These are phyloP conservation scores for Cydia splendana DNA, from an alignment of 1,140 invertebrate species.

Conservation along the genomic window DNA sequence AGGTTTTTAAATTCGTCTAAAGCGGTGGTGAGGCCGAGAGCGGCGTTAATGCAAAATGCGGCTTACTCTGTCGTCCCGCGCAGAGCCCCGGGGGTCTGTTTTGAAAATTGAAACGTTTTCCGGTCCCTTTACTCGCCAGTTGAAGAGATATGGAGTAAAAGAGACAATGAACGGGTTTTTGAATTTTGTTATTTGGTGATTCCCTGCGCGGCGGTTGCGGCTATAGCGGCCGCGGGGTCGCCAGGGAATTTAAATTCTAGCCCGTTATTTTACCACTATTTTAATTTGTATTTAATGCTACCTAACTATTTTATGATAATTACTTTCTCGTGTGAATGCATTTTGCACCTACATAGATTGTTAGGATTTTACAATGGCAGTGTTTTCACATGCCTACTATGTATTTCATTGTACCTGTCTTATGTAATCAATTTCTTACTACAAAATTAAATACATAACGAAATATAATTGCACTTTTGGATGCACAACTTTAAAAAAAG, in stretches of 20 bases:
- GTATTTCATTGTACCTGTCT: too few relatives aligned
- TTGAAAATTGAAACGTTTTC: background rate
- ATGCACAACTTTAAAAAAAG: too few relatives aligned
- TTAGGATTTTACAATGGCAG: too few relatives aligned
- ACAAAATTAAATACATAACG: too few relatives aligned
- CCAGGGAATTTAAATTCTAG: background rate
- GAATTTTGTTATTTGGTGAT: slow-evolving; percentile 13
- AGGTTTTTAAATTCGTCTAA: slow-evolving; percentile 36
- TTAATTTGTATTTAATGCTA: background rate
- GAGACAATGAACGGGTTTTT: background rate
- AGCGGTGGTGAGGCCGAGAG: slow-evolving; percentile 23
- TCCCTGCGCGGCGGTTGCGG: background rate
- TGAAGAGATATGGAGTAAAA: background rate
- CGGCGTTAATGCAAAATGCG: slow-evolving; percentile 34
- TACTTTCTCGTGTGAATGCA: background rate
- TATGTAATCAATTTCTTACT: too few relatives aligned
- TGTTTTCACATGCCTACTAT: too few relatives aligned
- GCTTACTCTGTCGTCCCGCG: slow-evolving; percentile 24
- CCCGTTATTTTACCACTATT: background rate
- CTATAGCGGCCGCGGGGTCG: background rate
- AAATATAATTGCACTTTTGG: background rate
- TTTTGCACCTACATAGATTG: too few relatives aligned
- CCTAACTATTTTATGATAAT: background rate
- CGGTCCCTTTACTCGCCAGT: background rate
- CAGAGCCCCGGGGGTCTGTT: background rate